Evolutionary conservation across 1,140 invertebrate genomes (phyloP).

Genomic region (Choristoneura fumiferana): DNA sequence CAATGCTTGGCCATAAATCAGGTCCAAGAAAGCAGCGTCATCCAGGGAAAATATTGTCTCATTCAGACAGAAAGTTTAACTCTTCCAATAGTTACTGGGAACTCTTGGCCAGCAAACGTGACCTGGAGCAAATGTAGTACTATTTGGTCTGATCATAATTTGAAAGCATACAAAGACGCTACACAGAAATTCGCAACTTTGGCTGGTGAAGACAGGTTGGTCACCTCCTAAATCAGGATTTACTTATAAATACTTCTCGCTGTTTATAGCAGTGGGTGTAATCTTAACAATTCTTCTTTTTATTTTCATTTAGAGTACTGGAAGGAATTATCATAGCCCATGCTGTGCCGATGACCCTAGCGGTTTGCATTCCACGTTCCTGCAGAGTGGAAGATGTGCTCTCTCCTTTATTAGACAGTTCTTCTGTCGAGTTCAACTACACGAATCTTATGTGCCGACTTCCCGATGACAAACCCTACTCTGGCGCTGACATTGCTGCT

Average conservation of each 20-base stretch:
- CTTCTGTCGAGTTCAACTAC: not conserved
- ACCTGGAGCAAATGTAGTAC: not conserved
- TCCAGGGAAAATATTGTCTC: slow-evolving; percentile 1
- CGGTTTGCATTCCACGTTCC: not conserved
- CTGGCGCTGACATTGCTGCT: slow-evolving; percentile 3
- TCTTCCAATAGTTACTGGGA: not conserved
- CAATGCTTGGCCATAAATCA: slow-evolving; percentile 5
- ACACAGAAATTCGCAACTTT: not conserved
- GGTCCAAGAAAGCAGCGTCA: not conserved
- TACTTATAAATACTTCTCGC: too few species aligned
- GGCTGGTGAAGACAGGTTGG: not conserved
- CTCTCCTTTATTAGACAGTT: not conserved
- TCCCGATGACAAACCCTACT: slow-evolving; percentile 1
- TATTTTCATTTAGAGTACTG: too few species aligned
- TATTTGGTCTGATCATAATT: not conserved
- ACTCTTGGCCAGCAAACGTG: not conserved
- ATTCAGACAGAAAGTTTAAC: not conserved
- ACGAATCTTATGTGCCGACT: not conserved
- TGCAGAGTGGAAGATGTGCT: not conserved
- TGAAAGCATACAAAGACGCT: not conserved
- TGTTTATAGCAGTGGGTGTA: too few species aligned
- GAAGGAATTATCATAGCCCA: too few species aligned
- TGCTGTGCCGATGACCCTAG: not conserved
- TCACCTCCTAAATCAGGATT: too few species aligned
- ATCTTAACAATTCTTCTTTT: too few species aligned